Conservation (phyloP, 2,113 vertebrate species). For the Cervus canadensis region DNA sequence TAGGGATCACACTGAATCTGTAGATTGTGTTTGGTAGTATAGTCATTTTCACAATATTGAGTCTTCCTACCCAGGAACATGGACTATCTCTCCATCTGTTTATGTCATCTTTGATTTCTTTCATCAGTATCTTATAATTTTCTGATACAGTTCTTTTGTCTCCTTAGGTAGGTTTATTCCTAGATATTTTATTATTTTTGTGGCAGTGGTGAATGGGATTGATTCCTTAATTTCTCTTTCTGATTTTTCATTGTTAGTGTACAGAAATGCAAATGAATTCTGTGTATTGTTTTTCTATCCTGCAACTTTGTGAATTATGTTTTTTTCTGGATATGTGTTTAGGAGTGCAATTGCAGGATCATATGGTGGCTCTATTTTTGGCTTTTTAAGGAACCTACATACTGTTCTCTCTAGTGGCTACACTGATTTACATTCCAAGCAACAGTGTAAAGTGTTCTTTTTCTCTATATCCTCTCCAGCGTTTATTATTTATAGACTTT, state of each 20-base stretch:
- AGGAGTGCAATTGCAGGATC: background rate
- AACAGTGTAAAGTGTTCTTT: background rate
- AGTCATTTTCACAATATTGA: background rate
- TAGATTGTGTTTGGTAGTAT: background rate
- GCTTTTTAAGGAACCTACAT: background rate
- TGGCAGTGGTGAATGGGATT: background rate
- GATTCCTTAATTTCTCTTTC: background rate
- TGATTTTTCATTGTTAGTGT: background rate
- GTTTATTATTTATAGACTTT: background rate
- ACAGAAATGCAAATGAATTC: background rate
- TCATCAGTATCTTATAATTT: background rate
- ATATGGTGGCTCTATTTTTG: background rate
- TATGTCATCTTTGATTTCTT: background rate
- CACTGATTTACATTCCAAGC: background rate
- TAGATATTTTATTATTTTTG: background rate
- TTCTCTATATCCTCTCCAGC: background rate
- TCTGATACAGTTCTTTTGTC: background rate
- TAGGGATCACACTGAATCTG: background rate
- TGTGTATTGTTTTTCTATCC: background rate
- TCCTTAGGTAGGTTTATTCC: background rate
- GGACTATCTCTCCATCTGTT: background rate
- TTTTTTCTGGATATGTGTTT: background rate
- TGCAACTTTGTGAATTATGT: background rate
- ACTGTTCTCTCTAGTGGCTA: background rate
- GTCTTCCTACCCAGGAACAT: background rate